These are phyloP conservation scores for Ochotona curzoniae DNA, from an alignment of 2,113 vertebrate genomes.

Conservation along the genomic window DNA sequence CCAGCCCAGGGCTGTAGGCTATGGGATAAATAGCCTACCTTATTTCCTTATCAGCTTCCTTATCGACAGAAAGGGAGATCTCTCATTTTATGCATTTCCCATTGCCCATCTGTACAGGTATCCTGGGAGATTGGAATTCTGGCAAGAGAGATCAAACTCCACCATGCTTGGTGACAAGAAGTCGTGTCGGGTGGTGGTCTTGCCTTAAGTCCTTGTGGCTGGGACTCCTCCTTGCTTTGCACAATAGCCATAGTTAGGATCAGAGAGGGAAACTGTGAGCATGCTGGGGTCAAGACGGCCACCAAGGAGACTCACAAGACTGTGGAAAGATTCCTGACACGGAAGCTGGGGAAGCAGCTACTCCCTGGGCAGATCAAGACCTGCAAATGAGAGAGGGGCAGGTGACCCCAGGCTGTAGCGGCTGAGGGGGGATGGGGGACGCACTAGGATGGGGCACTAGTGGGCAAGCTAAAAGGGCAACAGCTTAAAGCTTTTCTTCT, in stretches of 20 bases:
- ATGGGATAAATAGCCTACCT: constrained; percentile 38
- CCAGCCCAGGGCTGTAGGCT: background rate
- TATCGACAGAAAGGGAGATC: background rate
- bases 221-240: background rate
- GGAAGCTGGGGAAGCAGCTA: background rate
- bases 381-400: too few relatives aligned
- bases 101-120: background rate
- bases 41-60: constrained; percentile 21
- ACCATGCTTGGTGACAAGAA: background rate
- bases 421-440: background rate
- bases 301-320: background rate
- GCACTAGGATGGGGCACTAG: too few relatives aligned
- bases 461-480: background rate
- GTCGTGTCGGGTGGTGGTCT: background rate
- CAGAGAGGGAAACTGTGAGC: background rate
- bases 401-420: background rate
- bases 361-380: background rate
- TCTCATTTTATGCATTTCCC: background rate
- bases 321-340: background rate
- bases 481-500: background rate
- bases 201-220: background rate
- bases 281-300: background rate
- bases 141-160: background rate
- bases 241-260: background rate
- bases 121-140: background rate